These are phyloP conservation scores for Pagetopsis macropterus DNA, from an alignment of 2,797 vertebrate species.

Conservation along the genomic window DNA sequence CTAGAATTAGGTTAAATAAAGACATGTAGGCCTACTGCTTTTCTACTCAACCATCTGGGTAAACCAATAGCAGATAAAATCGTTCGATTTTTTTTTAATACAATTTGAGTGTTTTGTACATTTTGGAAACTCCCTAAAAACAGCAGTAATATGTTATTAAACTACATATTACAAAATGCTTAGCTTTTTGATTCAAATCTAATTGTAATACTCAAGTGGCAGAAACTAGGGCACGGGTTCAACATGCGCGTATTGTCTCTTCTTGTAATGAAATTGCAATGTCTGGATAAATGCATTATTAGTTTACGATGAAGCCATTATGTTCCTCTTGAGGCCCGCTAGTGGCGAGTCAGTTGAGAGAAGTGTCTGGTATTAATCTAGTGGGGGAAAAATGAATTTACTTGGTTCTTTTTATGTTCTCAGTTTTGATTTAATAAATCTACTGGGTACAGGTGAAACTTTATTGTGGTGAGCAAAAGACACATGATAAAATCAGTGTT, in stretches of 20 bases:
- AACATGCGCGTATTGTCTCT: background rate
- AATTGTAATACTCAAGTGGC: background rate
- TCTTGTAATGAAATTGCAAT: constrained; percentile 5
- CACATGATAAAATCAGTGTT: background rate
- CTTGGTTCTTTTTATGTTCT: background rate
- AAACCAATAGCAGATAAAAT: background rate
- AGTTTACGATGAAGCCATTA: constrained; percentile 15
- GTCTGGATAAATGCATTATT: constrained; percentile 21
- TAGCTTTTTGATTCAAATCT: background rate
- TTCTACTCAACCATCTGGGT: background rate
- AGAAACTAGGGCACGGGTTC: constrained; percentile 25
- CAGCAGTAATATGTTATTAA: too few species aligned
- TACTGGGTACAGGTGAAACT: background rate
- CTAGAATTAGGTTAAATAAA: background rate
- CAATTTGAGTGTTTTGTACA: too few species aligned
- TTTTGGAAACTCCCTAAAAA: too few species aligned
- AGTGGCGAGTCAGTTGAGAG: constrained; percentile 15
- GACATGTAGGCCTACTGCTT: background rate
- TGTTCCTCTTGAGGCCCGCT: background rate
- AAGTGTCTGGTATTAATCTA: constrained; percentile 15
- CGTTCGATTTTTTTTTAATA: too few species aligned
- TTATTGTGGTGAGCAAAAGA: background rate
- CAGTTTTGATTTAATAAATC: background rate
- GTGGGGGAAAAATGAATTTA: background rate
- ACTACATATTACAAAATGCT: background rate